A percentile compares a stretch with the other conserved stretches of the same genome.
Evolutionary conservation across 35 echinoderm and acorn worm species (phyloP).

Genomic region (Apostichopus californicus): DNA sequence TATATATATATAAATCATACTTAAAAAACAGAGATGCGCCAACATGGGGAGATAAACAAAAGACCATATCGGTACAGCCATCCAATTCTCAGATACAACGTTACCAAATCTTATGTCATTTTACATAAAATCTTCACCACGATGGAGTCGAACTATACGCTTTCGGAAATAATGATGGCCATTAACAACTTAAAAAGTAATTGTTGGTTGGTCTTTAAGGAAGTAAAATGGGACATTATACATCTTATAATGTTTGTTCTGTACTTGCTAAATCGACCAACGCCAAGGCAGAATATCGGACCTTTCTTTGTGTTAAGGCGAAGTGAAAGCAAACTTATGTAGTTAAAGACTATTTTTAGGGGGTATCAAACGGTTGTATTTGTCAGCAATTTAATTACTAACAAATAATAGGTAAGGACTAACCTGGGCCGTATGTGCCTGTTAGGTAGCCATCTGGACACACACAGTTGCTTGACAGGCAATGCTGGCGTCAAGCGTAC

Average conservation of each 20-base stretch:
- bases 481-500: no score
- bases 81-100: not conserved
- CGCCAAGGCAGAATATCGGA: not conserved
- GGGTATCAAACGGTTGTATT: no score
- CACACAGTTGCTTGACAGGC: no score
- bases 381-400: no score
- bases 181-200: not conserved
- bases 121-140: not conserved
- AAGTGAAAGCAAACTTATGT: no score
- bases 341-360: no score
- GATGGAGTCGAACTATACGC: not conserved
- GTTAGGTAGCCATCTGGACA: no score
- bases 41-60: not conserved
- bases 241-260: slow-evolving; percentile 9
- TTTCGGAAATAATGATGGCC: not conserved
- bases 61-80: not conserved
- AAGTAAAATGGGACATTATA: not conserved
- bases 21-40: not conserved
- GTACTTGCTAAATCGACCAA: not conserved
- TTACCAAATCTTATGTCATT: not conserved
- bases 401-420: no score
- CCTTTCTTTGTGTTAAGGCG: no score
- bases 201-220: not conserved
- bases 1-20: no score
- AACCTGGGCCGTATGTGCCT: no score